Conservation (phyloP, 1,140 invertebrate genomes). For the Aphelinus certus region DNA sequence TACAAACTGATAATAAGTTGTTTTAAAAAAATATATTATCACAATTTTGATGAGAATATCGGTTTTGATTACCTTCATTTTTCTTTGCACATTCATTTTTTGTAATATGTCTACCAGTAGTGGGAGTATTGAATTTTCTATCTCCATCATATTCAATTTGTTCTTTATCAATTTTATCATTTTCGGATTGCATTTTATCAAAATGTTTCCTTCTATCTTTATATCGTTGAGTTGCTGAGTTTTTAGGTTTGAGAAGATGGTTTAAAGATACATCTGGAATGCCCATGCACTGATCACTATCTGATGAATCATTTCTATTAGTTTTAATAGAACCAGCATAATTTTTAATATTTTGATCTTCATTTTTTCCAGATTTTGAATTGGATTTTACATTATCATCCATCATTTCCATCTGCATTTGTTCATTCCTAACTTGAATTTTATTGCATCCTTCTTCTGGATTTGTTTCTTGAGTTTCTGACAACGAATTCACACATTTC, state of each 20-base stretch:
- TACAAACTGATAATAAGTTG: neutral
- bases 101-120: constrained; percentile 43
- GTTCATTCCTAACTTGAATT: constrained; percentile 22
- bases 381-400: neutral
- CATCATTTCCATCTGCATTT: neutral
- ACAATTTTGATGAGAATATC: neutral
- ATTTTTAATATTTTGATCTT: neutral
- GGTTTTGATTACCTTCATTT: neutral
- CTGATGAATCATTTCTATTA: constrained; percentile 29
- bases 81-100: constrained; percentile 39
- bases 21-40: neutral
- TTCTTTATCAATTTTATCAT: constrained; percentile 3
- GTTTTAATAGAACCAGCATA: neutral
- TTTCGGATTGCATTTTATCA: constrained; percentile 15
- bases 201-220: constrained; percentile 19
- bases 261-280: constrained; percentile 42
- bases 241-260: constrained; percentile 33
- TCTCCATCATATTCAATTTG: neutral
- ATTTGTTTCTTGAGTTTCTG: constrained; percentile 28
- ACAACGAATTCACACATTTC: constrained; percentile 25
- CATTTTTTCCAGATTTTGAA: neutral
- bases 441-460: constrained; percentile 14
- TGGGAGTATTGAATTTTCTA: neutral
- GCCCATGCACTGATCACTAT: constrained; percentile 46
- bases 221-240: neutral